phyloP scores from a whole-genome alignment of 2,797 vertebrate genomes.

The Dermochelys coriacea region DNA sequence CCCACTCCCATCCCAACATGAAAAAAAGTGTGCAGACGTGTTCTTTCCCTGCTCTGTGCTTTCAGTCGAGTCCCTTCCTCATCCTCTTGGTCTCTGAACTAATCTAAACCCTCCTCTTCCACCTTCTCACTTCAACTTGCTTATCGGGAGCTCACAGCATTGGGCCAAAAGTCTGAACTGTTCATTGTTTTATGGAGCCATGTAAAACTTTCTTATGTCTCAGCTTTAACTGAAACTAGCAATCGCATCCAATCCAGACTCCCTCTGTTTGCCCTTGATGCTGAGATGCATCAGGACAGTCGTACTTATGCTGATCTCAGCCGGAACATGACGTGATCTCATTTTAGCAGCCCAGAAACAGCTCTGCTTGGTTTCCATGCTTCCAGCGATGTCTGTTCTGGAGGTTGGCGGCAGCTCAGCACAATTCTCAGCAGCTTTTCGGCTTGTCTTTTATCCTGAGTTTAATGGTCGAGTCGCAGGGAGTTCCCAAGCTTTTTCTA shows the following conservation, averaged over 20 bases:
- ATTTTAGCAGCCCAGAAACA: fast-evolving
- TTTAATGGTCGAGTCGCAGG: not conserved
- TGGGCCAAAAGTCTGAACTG: not conserved
- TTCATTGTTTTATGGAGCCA: not conserved
- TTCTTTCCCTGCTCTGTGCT: not conserved
- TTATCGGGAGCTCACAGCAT: not conserved
- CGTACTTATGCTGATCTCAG: fast-evolving
- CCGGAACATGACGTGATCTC: fast-evolving
- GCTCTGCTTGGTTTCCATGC: not conserved
- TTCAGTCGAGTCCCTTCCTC: not conserved
- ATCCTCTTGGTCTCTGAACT: not conserved
- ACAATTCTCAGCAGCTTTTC: not conserved
- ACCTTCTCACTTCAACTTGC: not conserved
- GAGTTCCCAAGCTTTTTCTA: constrained; percentile 25
- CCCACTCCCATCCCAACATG: not conserved
- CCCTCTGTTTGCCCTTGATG: fast-evolving
- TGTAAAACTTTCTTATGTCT: fast-evolving
- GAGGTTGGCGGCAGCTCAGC: not conserved
- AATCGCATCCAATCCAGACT: fast-evolving
- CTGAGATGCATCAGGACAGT: fast-evolving
- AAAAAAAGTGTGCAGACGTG: not conserved
- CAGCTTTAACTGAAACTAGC: not conserved
- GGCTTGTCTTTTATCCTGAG: constrained; percentile 1
- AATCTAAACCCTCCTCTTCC: not conserved
- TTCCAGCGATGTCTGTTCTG: not conserved